Conservation (phyloP, 1,140 invertebrate genomes). For the Euschistus heros region DNA sequence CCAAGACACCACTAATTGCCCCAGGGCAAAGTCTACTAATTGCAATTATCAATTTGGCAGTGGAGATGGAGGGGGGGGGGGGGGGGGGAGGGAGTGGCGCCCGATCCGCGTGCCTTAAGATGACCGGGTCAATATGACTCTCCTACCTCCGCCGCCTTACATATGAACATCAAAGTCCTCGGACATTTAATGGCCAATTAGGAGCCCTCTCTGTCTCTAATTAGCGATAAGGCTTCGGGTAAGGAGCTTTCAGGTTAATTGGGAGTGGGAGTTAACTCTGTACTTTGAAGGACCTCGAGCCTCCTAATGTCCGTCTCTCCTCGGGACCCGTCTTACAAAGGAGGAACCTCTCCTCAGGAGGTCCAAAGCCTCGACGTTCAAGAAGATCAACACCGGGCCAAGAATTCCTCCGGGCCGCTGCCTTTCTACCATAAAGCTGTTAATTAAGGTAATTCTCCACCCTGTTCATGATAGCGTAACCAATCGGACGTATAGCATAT, state of each 20-base stretch:
- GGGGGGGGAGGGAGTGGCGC: neutral
- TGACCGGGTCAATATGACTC: neutral
- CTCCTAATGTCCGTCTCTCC: too few relatives aligned
- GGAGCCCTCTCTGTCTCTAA: neutral
- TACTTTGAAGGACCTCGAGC: neutral
- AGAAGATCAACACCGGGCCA: too few relatives aligned
- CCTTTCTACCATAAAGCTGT: too few relatives aligned
- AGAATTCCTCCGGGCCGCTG: too few relatives aligned
- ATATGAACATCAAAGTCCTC: neutral
- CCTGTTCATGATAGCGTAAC: too few relatives aligned
- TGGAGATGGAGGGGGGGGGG: neutral
- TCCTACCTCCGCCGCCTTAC: neutral
- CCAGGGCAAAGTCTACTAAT: neutral
- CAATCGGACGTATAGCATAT: too few relatives aligned
- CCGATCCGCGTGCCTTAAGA: neutral
- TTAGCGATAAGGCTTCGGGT: neutral
- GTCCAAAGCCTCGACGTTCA: too few relatives aligned
- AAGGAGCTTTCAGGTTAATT: conserved; percentile 9
- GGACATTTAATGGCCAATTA: conserved; percentile 6
- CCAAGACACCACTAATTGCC: too few relatives aligned
- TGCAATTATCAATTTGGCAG: neutral
- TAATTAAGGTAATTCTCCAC: too few relatives aligned
- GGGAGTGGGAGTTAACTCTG: neutral
- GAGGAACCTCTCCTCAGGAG: too few relatives aligned
- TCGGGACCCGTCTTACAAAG: too few relatives aligned